These are phyloP conservation scores for Macrostomum lignano DNA, from an alignment of 1,140 invertebrate species.

Conservation along the genomic window DNA sequence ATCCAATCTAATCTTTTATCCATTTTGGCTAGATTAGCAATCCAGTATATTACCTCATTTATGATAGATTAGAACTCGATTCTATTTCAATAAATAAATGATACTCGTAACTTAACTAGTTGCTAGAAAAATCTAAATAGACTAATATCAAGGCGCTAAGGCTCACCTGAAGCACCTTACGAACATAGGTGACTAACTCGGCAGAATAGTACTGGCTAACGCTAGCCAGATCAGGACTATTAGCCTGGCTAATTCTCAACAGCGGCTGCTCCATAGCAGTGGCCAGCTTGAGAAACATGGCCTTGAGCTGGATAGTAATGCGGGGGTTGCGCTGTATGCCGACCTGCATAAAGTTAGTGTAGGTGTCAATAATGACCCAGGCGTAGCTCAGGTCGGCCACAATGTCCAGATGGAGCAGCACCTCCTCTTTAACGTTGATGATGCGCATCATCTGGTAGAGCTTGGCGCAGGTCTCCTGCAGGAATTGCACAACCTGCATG, in stretches of 20 bases:
- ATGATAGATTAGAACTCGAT: no score
- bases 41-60: no score
- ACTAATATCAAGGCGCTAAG: no score
- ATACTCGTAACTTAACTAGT: no score
- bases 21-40: no score
- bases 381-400: slow-evolving; percentile 79
- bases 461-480: slow-evolving; percentile 49
- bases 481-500: slow-evolving; percentile 58
- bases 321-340: slow-evolving; percentile 56
- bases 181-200: slow-evolving; percentile 64
- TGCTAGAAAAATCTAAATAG: no score
- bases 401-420: slow-evolving; percentile 63
- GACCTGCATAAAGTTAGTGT: slow-evolving; percentile 48
- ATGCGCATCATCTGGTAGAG: slow-evolving; percentile 58
- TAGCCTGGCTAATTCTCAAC: slow-evolving; percentile 70
- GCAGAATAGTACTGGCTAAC: slow-evolving; percentile 82
- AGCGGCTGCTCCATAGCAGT: slow-evolving; percentile 73
- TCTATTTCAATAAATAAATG: no score
- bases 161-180: slow-evolving; percentile 59
- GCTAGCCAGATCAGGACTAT: slow-evolving; percentile 57
- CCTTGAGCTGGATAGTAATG: slow-evolving; percentile 57
- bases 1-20: no score
- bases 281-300: slow-evolving; percentile 69
- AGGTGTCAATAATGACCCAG: slow-evolving; percentile 66
- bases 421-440: slow-evolving; percentile 66